A percentile compares a stretch with the other conserved stretches of the same genome.
These are phyloP conservation scores for Gadus chalcogrammus DNA, from an alignment of 2,113 vertebrate genomes.

Conservation along the genomic window DNA sequence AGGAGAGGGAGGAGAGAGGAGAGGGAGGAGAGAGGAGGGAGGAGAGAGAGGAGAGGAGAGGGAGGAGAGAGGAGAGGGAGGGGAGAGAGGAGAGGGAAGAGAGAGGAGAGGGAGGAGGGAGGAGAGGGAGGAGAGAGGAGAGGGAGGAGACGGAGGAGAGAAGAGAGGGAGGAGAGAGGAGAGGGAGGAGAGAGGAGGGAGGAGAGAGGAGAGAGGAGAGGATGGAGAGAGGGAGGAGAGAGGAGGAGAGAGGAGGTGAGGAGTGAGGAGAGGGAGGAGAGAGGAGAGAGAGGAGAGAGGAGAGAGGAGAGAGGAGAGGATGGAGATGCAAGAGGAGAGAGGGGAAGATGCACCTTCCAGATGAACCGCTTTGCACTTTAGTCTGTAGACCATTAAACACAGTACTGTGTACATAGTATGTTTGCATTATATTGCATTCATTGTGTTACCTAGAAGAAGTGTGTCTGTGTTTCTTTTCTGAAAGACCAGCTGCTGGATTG, in stretches of 20 bases:
- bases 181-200: not conserved
- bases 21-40: not conserved
- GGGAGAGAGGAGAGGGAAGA: no score
- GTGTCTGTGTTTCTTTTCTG: constrained; percentile 74
- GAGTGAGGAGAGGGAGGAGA: not conserved
- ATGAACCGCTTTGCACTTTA: not conserved
- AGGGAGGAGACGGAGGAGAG: no score
- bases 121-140: no score
- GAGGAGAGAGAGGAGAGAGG: not conserved
- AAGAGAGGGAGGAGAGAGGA: not conserved
- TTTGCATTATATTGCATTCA: no score
- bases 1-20: not conserved
- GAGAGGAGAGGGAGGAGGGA: no score
- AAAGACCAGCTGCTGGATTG: constrained; percentile 76
- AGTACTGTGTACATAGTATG: no score
- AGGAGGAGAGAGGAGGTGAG: no score
- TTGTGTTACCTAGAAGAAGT: constrained; percentile 79
- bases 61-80: constrained; percentile 14
- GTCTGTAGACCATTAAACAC: no score
- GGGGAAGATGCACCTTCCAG: constrained; percentile 3
- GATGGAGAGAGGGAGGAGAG: no score
- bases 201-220: constrained; percentile 5
- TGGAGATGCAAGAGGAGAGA: constrained; percentile 45
- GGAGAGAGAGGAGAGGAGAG: not conserved
- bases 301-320: constrained; percentile 7